These are phyloP conservation scores for Eulemur albifrons DNA, from an alignment of 2,797 vertebrate species.

Conservation along the genomic window DNA sequence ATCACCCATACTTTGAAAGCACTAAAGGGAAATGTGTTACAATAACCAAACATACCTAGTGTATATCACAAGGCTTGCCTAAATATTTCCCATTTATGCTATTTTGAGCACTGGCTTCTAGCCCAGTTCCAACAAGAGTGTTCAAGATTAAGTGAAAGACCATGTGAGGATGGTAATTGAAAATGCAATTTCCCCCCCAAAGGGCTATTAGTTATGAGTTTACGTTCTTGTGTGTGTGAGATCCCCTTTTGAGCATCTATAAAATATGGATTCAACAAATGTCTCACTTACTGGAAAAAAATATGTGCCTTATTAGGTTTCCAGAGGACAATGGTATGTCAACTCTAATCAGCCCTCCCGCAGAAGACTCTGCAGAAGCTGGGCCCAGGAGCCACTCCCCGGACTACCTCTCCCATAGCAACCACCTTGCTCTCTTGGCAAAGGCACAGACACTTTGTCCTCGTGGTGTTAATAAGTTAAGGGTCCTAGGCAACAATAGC, in stretches of 20 bases:
- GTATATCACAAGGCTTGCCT: constrained; percentile 73
- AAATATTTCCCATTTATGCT: constrained; percentile 84
- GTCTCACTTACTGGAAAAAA: constrained; percentile 61
- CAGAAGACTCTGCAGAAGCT: constrained; percentile 45
- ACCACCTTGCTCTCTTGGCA: constrained; percentile 2
- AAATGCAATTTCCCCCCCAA: constrained; percentile 26
- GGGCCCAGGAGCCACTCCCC: background rate
- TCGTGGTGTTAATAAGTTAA: constrained; percentile 16
- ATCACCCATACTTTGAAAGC: constrained; percentile 62
- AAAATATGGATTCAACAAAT: constrained; percentile 53
- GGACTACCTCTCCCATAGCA: background rate
- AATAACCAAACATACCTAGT: constrained; percentile 71
- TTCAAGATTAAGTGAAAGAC: constrained; percentile 66
- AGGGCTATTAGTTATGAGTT: constrained; percentile 54
- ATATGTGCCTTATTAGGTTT: constrained; percentile 61
- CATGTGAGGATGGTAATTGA: constrained; percentile 55
- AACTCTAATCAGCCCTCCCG: constrained; percentile 44
- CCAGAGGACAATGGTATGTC: constrained; percentile 42
- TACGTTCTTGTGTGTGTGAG: constrained; percentile 48
- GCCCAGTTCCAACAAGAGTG: constrained; percentile 69
- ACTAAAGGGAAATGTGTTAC: constrained; percentile 65
- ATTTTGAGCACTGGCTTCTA: constrained; percentile 77
- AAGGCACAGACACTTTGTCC: background rate
- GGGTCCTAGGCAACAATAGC: constrained; percentile 28
- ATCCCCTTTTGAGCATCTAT: constrained; percentile 42